Percentiles rank a stretch among this genome's conserved stretches.
These are phyloP conservation scores for Ischnus inquisitorius DNA, from an alignment of 2,888 invertebrate genomes.

Conservation along the genomic window DNA sequence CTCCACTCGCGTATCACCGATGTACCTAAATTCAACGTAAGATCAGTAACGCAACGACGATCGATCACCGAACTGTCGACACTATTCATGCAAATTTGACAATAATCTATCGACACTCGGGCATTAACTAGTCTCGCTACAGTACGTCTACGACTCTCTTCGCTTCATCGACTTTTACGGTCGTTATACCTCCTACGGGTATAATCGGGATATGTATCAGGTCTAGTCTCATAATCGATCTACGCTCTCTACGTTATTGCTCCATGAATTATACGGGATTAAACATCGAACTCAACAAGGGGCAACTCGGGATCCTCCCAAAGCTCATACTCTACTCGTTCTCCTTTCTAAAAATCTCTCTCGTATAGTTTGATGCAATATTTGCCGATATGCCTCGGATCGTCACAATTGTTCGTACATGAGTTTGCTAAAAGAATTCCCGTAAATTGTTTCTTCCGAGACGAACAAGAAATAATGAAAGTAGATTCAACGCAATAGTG, in stretches of 20 bases:
- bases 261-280: constrained; percentile 13
- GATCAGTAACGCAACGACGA: neutral
- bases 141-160: constrained; percentile 37
- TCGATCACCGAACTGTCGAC: neutral
- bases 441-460: too few relatives aligned
- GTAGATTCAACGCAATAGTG: too few relatives aligned
- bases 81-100: constrained; percentile 60
- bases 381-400: constrained; percentile 9
- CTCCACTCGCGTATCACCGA: constrained; percentile 90
- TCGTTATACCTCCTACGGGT: constrained; percentile 6
- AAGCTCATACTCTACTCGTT: constrained; percentile 14
- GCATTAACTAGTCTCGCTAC: constrained; percentile 56
- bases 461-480: too few relatives aligned
- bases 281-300: constrained; percentile 5
- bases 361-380: constrained; percentile 5
- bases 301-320: constrained; percentile 2
- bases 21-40: constrained; percentile 87
- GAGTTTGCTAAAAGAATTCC: neutral
- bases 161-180: constrained; percentile 7
- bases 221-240: neutral
- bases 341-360: neutral
- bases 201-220: neutral
- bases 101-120: constrained; percentile 50
- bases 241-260: constrained; percentile 26
- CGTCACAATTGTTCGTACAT: neutral